Conservation (phyloP, 2,113 vertebrate genomes). For the Microcebus murinus region DNA sequence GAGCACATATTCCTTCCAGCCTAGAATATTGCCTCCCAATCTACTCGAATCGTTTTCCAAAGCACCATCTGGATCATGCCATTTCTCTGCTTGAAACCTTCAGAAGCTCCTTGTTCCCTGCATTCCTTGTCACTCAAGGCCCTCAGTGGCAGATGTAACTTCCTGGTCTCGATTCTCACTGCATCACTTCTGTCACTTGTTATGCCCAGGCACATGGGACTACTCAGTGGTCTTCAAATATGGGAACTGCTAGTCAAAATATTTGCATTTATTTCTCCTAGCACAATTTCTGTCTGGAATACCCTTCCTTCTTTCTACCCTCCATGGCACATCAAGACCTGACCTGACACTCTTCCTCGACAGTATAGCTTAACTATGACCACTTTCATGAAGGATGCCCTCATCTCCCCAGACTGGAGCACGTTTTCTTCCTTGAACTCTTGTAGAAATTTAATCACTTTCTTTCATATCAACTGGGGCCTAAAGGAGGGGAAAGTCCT, state of each 20-base stretch:
- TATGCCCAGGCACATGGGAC: accelerated
- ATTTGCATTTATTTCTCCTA: neutral
- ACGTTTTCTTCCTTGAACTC: neutral
- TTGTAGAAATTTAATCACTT: neutral
- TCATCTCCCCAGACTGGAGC: neutral
- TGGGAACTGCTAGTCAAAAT: neutral
- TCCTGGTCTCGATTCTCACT: neutral
- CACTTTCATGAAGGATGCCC: neutral
- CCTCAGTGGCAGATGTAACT: neutral
- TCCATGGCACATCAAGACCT: neutral
- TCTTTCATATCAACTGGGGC: neutral
- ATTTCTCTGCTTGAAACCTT: neutral
- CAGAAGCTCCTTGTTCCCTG: neutral
- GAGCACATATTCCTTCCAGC: neutral
- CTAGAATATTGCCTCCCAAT: neutral
- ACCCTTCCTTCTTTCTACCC: neutral
- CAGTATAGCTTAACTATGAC: neutral
- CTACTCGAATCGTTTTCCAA: neutral
- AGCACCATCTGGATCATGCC: neutral
- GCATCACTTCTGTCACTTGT: neutral
- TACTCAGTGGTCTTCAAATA: neutral
- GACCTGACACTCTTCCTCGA: too few species aligned
- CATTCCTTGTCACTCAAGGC: neutral
- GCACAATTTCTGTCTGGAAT: neutral
- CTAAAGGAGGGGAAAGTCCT: neutral